Base-by-base conservation (phyloP, 2,888 invertebrate species). In the Polymixis lichenea region DNA sequence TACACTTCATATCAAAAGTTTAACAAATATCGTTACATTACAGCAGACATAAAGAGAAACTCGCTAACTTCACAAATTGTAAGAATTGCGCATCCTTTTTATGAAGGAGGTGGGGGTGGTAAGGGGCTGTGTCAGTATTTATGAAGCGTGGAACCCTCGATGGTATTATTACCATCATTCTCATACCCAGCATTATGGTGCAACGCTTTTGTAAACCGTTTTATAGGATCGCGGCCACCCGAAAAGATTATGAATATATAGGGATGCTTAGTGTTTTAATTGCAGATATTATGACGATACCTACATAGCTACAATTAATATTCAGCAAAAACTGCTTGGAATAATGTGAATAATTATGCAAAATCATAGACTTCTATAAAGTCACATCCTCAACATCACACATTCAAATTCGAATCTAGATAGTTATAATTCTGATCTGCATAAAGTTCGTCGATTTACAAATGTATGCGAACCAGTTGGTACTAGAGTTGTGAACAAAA, bases 401-500 rank as follows among this genome's bases (percentile, higher is more conserved):
- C 74, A 82, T 80, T 85, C 69, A 83, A 84, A 78, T 72, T 76
- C 71, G 56, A 86, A 74, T 79, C 77, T 77, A 46, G n/a, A 32
- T 22, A 82, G 75, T 82, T 82, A 77, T 81, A 81, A 78, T 82
- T 78, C 72, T 81, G 75, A 76, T 80, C 65, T 84, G 79, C 86
- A 87, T 84, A 89, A 89, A 90, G 88, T 91, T 90, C 77, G 86
- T 81, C 81, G 82, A 86, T 86, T 87, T 79, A 88, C 83, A 88
- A 90, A 67, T 28, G 64, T 28, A 90, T 84, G 80, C 84, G 80
- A 89, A 86, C 77, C 89, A 91, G 90, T 90, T 90, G 84, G 85
- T 89, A 81, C 86, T 80, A 83, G 87, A 88, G 88, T 91, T 90
- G 82, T 80, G 46, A 89, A 90, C 90, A 93, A 94, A 93, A 93